phyloP scores from a whole-genome alignment of 2,113 vertebrate species.

The Plecotus auritus region DNA sequence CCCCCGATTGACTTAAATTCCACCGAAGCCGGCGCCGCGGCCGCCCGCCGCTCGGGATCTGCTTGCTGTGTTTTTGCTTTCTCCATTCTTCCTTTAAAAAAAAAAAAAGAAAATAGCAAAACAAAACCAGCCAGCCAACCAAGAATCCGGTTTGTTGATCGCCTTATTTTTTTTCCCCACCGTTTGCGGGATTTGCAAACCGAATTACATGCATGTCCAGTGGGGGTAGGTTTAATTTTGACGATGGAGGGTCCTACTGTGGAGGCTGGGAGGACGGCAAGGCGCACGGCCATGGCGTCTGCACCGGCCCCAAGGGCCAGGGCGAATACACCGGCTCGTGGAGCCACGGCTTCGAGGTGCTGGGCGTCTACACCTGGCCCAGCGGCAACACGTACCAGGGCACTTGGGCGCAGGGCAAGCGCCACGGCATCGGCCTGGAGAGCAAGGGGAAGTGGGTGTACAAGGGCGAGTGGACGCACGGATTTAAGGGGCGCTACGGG shows the following conservation, averaged over 20 bases:
- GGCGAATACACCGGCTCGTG: constrained; percentile 98
- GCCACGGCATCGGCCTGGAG: constrained; percentile 96
- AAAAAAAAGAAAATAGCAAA: not conserved
- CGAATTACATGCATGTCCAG: constrained; percentile 93
- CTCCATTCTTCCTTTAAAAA: constrained; percentile 48
- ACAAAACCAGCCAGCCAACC: constrained; percentile 47
- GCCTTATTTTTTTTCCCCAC: constrained; percentile 59
- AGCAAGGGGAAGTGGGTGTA: constrained; percentile 99
- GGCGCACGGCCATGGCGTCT: constrained; percentile 99
- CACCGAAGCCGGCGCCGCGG: constrained; percentile 43
- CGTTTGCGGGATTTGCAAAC: constrained; percentile 85
- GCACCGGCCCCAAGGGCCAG: constrained; percentile 98
- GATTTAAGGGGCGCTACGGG: constrained; percentile 99
- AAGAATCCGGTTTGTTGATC: constrained; percentile 41
- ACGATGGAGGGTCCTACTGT: constrained; percentile 99
- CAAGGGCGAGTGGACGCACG: constrained; percentile 98
- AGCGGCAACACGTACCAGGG: constrained; percentile 99
- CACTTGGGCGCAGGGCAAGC: constrained; percentile 99
- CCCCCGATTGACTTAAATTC: constrained; percentile 67
- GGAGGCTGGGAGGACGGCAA: constrained; percentile 99
- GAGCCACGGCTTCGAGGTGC: constrained; percentile 98
- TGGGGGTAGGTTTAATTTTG: constrained; percentile 99
- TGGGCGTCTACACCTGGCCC: constrained; percentile 99
- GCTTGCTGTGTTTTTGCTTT: not conserved
- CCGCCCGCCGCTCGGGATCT: constrained; percentile 9